Evolutionary conservation across 2,797 vertebrate species (phyloP).

Genomic region (Hippocampus kuda): DNA sequence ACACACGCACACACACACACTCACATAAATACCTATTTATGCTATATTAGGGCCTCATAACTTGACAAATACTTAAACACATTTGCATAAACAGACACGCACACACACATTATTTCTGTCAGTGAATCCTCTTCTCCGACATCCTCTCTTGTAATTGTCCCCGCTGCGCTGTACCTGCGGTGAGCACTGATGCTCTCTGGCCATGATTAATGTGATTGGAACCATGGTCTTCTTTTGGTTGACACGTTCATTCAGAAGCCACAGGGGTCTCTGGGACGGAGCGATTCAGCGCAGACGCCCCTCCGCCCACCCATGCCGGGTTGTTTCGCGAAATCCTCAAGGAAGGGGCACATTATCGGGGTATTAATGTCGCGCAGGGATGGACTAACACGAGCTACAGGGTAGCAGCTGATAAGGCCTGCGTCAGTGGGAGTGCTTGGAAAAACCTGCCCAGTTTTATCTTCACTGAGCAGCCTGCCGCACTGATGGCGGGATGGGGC

Average conservation of each 20-base stretch:
- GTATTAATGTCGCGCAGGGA: constrained; percentile 55
- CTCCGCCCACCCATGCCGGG: constrained; percentile 8
- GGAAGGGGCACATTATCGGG: constrained; percentile 50
- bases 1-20: constrained; percentile 5
- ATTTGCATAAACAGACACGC: background rate
- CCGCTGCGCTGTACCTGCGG: constrained; percentile 31
- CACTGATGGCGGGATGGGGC: constrained; percentile 10
- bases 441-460: constrained; percentile 58
- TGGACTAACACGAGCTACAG: constrained; percentile 42
- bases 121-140: constrained; percentile 25
- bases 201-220: constrained; percentile 65
- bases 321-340: constrained; percentile 51
- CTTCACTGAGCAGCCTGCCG: constrained; percentile 46
- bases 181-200: constrained; percentile 38
- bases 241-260: constrained; percentile 38
- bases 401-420: constrained; percentile 49
- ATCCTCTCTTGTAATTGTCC: constrained; percentile 47
- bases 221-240: constrained; percentile 45
- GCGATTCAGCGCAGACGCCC: constrained; percentile 32
- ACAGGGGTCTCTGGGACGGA: constrained; percentile 43
- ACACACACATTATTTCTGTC: constrained; percentile 21
- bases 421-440: constrained; percentile 40
- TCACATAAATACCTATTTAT: constrained; percentile 1
- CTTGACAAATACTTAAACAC: background rate
- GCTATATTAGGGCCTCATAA: no score